A percentile compares a stretch with the other conserved stretches of the same genome.
These are phyloP conservation scores for Campaea margaritaria DNA, from an alignment of 2,888 invertebrate species.

Conservation along the genomic window DNA sequence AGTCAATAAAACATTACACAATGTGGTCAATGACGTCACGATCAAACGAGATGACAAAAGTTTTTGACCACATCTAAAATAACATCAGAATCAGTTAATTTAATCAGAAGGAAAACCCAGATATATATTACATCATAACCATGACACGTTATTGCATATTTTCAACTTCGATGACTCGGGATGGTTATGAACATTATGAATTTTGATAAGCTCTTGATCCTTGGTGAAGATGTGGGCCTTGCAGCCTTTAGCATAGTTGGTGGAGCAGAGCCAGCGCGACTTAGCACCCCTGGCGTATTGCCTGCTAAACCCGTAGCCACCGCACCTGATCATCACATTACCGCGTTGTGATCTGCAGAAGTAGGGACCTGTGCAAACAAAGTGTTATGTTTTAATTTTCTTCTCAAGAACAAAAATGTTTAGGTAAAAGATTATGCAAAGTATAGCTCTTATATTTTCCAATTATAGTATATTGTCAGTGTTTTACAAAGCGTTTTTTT, in stretches of 20 bases:
- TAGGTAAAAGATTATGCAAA: neutral
- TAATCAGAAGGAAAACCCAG: too few relatives aligned
- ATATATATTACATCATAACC: neutral
- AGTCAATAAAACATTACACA: too few relatives aligned
- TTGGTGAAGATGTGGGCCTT: conserved; percentile 31
- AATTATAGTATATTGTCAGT: too few relatives aligned
- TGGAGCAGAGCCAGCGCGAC: conserved; percentile 27
- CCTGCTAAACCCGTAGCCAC: conserved; percentile 12
- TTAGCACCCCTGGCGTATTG: conserved; percentile 20
- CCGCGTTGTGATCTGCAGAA: conserved; percentile 23
- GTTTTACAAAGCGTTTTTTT: too few relatives aligned
- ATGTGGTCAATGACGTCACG: too few relatives aligned
- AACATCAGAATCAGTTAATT: too few relatives aligned
- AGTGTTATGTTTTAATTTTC: too few relatives aligned
- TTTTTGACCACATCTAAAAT: too few relatives aligned
- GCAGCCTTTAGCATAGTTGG: conserved; percentile 24
- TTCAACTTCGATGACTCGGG: conserved; percentile 2
- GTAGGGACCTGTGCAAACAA: neutral
- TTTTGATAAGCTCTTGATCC: conserved; percentile 24
- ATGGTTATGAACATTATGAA: conserved; percentile 34
- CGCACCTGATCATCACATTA: conserved; percentile 25
- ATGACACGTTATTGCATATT: neutral
- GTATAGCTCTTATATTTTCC: too few relatives aligned
- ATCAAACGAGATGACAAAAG: too few relatives aligned
- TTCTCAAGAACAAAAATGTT: neutral